These are phyloP conservation scores for Saccostrea cuccullata DNA, from an alignment of 1,140 invertebrate species.

Conservation along the genomic window DNA sequence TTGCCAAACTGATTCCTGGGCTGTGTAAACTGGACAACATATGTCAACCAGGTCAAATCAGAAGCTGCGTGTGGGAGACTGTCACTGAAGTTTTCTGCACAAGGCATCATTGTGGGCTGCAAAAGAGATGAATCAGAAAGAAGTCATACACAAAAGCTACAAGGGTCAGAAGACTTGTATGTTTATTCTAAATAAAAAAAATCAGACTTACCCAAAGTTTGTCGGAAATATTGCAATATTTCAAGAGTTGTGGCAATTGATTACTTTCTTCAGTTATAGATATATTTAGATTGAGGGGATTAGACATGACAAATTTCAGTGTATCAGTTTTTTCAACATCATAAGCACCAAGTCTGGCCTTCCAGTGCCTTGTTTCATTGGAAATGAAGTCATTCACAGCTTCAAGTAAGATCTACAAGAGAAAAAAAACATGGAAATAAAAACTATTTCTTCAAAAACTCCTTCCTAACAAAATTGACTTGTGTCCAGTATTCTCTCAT, in stretches of 20 bases:
- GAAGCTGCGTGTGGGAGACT: not conserved
- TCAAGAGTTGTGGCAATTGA: not conserved
- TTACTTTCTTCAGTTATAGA: not conserved
- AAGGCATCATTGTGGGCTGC: conserved; percentile 39
- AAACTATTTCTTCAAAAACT: no score
- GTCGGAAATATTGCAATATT: not conserved
- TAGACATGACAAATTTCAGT: not conserved
- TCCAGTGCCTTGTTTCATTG: conserved; percentile 16
- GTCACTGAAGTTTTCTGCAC: conserved; percentile 33
- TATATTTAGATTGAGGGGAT: not conserved
- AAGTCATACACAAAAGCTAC: no score
- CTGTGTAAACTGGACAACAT: conserved; percentile 37
- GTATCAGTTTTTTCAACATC: conserved; percentile 7
- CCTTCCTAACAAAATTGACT: no score
- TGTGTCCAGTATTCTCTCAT: no score
- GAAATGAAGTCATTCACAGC: conserved; percentile 37
- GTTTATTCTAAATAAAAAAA: no score
- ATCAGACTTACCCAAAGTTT: not conserved
- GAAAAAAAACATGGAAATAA: not conserved
- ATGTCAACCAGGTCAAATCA: conserved; percentile 43
- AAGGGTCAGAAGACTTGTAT: no score
- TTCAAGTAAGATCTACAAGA: conserved; percentile 38
- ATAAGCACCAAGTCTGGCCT: not conserved
- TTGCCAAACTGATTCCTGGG: conserved; percentile 19
- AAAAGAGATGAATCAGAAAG: not conserved